These are phyloP conservation scores for Aurelia sp. DNA, from an alignment of 30 jellyfish, hydroid and myxozoan genomes.

Conservation along the genomic window DNA sequence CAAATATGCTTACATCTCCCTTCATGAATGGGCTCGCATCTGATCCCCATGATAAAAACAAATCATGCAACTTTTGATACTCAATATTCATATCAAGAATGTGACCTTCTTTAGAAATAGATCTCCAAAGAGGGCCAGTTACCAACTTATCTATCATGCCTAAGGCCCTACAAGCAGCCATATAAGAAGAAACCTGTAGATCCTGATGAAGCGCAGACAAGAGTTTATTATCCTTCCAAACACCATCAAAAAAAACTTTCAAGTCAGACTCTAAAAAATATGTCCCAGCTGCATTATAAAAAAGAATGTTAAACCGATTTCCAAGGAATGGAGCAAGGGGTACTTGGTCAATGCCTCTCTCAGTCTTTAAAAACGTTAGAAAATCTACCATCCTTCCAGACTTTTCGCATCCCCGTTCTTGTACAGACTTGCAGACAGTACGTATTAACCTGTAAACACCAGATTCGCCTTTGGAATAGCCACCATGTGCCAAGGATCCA, in stretches of 20 bases:
- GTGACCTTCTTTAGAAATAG: constrained; percentile 7
- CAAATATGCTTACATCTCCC: neutral
- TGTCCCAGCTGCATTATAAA: constrained; percentile 20
- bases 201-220: constrained; percentile 35
- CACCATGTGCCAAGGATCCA: constrained; percentile 71
- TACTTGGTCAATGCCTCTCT: neutral
- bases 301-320: constrained; percentile 41
- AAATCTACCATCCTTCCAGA: constrained; percentile 53
- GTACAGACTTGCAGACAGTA: constrained; percentile 50
- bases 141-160: constrained; percentile 15
- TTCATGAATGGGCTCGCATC: constrained; percentile 4
- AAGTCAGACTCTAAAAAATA: neutral
- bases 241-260: constrained; percentile 15
- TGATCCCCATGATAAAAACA: neutral
- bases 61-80: constrained; percentile 10
- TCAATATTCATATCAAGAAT: neutral
- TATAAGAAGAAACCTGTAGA: constrained; percentile 2
- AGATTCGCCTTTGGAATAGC: constrained; percentile 65
- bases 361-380: constrained; percentile 8
- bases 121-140: constrained; percentile 53
- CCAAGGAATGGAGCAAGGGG: constrained; percentile 50
- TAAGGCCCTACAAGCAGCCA: neutral
- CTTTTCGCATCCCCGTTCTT: constrained; percentile 59
- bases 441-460: constrained; percentile 39
- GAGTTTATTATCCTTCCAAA: neutral